Evolutionary conservation across 2,113 vertebrate species (phyloP).

Genomic region (Notarius quadriscutis): DNA sequence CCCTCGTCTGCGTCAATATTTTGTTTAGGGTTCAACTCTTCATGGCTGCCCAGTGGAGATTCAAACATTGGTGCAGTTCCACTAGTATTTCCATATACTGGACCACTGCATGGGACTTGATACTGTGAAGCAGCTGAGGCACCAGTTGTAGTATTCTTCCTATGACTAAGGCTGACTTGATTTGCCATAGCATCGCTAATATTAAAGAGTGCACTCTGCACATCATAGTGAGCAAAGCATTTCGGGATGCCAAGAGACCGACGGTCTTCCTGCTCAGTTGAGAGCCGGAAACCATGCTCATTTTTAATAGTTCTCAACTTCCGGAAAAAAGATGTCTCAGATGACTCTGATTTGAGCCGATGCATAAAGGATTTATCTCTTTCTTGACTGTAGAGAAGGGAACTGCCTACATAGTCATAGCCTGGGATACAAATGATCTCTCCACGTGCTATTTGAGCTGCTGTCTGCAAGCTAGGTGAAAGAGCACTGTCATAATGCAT

Average conservation of each 20-base stretch:
- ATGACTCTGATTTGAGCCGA: constrained; percentile 84
- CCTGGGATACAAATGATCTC: constrained; percentile 89
- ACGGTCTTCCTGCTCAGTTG: constrained; percentile 80
- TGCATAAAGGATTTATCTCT: constrained; percentile 87
- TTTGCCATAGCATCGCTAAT: constrained; percentile 91
- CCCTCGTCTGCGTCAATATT: constrained; percentile 92
- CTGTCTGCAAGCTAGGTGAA: constrained; percentile 90
- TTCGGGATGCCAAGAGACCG: constrained; percentile 87
- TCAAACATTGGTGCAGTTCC: constrained; percentile 74
- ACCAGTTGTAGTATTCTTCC: constrained; percentile 94
- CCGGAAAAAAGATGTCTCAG: constrained; percentile 89
- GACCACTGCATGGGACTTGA: constrained; percentile 56
- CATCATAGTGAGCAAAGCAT: constrained; percentile 96
- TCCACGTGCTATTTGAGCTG: constrained; percentile 88
- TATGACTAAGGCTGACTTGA: constrained; percentile 81
- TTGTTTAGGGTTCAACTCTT: constrained; percentile 92
- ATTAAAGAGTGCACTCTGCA: constrained; percentile 95
- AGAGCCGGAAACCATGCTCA: constrained; percentile 84
- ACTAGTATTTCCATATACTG: constrained; percentile 37
- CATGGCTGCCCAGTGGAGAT: constrained; percentile 88
- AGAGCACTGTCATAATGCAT: constrained; percentile 81
- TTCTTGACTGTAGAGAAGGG: constrained; percentile 81
- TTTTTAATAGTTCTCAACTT: constrained; percentile 89
- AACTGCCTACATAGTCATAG: constrained; percentile 85
- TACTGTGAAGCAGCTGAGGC: constrained; percentile 91